Percentiles rank a stretch among this genome's conserved stretches.
Conservation (phyloP, 2,797 vertebrate species). For the Pristis pectinata region DNA sequence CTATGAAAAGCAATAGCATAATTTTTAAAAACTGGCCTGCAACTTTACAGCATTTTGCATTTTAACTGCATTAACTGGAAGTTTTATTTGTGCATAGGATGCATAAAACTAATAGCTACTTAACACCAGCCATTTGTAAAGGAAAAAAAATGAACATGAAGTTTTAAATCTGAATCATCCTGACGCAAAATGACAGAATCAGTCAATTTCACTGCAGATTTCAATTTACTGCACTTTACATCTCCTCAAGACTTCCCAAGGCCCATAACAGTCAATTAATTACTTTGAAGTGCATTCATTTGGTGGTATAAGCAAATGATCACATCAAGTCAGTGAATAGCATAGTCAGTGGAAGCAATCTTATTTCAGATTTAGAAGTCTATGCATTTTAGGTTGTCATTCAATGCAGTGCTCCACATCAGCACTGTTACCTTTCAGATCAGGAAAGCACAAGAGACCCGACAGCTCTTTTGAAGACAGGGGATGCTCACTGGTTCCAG, state of each 20-base stretch:
- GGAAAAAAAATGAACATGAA: neutral
- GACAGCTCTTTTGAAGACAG: neutral
- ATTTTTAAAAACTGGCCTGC: neutral
- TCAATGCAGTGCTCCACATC: neutral
- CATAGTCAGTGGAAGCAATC: neutral
- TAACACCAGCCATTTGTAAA: neutral
- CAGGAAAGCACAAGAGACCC: neutral
- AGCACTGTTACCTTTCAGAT: neutral
- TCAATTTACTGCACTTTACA: neutral
- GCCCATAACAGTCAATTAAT: neutral
- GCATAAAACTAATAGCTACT: neutral
- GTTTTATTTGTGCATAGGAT: neutral
- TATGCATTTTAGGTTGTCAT: neutral
- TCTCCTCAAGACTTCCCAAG: neutral
- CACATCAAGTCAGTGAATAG: neutral
- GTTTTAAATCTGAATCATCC: neutral
- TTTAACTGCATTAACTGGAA: neutral
- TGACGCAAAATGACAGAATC: neutral
- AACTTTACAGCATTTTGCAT: neutral
- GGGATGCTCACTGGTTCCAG: neutral
- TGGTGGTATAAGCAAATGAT: neutral
- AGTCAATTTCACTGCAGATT: neutral
- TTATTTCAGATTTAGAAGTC: neutral
- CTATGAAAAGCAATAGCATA: constrained; percentile 52
- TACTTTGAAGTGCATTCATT: neutral